Evolutionary conservation across 2,888 invertebrate species (phyloP).

Genomic region (Latrodectus hesperus): DNA sequence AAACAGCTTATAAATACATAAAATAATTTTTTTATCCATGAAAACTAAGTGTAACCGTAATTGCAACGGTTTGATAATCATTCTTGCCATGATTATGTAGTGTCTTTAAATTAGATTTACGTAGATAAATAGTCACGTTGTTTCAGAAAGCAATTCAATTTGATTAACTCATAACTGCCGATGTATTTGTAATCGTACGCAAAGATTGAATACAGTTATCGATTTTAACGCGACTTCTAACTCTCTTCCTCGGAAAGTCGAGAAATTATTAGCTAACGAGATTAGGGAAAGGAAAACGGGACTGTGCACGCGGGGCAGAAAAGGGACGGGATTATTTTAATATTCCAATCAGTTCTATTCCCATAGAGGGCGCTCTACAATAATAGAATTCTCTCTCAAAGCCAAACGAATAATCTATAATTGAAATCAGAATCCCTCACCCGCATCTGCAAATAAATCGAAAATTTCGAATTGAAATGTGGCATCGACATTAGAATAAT

Average conservation of each 20-base stretch:
- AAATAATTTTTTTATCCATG: no score
- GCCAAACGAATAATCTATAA: conserved; percentile 3
- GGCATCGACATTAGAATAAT: conserved; percentile 3
- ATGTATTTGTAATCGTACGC: background rate
- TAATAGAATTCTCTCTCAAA: background rate
- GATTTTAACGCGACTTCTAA: background rate
- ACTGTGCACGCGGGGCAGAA: background rate
- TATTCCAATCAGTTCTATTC: conserved; percentile 5
- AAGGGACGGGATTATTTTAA: background rate
- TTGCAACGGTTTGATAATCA: no score
- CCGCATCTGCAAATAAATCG: conserved; percentile 2
- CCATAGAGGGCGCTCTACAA: conserved; percentile 2
- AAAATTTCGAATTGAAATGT: background rate
- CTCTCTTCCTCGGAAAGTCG: background rate
- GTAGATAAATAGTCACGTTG: no score
- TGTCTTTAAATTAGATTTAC: no score
- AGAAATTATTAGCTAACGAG: conserved; percentile 2
- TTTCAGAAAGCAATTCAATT: background rate
- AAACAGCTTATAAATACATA: no score
- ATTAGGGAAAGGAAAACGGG: background rate
- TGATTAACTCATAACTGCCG: background rate
- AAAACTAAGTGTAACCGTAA: no score
- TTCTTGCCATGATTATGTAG: no score
- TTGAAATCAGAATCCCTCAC: conserved; percentile 5
- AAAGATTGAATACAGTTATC: background rate